Evolutionary conservation across 1,140 invertebrate genomes (phyloP).

Genomic region (Pseudomyrmex pallidus): DNA sequence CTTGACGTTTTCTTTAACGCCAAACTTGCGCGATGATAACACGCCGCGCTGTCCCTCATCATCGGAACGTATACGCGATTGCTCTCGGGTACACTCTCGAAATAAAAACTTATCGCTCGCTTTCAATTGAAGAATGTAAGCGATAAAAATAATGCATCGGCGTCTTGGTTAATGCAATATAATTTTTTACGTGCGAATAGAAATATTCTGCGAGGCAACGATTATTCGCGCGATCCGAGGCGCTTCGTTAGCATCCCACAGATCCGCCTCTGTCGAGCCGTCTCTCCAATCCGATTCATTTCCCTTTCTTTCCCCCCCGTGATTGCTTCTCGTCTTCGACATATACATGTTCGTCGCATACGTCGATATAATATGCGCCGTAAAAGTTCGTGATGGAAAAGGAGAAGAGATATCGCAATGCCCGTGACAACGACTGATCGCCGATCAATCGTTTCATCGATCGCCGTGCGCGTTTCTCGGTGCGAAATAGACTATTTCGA

Average conservation of each 20-base stretch:
- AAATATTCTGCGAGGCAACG: background rate
- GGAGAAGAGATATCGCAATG: slow-evolving; percentile 30
- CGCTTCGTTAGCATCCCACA: background rate
- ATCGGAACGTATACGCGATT: no score
- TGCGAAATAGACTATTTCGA: slow-evolving; percentile 15
- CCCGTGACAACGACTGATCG: slow-evolving; percentile 56
- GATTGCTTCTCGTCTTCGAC: slow-evolving; percentile 39
- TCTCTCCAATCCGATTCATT: slow-evolving; percentile 11
- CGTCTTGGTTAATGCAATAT: background rate
- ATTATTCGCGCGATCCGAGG: background rate
- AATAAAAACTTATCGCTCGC: no score
- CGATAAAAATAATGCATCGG: background rate
- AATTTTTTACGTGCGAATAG: background rate
- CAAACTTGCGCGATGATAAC: slow-evolving; percentile 10
- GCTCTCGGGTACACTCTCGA: no score
- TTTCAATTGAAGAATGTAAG: no score
- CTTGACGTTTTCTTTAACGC: background rate
- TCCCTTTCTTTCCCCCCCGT: background rate
- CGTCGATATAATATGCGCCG: slow-evolving; percentile 48
- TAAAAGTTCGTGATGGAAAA: slow-evolving; percentile 48
- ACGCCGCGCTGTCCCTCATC: background rate
- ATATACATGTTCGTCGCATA: background rate
- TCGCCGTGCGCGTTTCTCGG: background rate
- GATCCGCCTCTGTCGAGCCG: background rate
- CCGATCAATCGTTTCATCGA: slow-evolving; percentile 48